phyloP scores from a whole-genome alignment of 2,797 vertebrate genomes.

The Takifugu ocellatus region DNA sequence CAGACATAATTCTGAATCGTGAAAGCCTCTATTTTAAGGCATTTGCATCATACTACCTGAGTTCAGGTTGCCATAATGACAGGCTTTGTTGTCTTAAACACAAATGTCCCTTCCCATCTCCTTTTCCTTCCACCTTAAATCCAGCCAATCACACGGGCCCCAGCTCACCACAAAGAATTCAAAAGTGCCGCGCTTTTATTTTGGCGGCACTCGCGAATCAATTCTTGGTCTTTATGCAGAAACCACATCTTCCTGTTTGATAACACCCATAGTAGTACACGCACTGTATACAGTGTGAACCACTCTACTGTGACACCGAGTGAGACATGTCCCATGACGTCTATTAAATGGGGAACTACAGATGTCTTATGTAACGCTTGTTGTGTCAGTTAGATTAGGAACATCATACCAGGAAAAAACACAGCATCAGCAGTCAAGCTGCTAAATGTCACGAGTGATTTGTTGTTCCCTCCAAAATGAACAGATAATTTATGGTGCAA shows the following conservation, averaged over 20 bases:
- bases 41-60: neutral
- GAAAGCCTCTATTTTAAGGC: neutral
- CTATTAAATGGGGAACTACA: conserved; percentile 19
- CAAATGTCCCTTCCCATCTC: neutral
- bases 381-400: neutral
- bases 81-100: neutral
- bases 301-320: neutral
- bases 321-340: conserved; percentile 10
- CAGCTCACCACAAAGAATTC: conserved; percentile 38
- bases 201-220: conserved; percentile 42
- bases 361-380: conserved; percentile 9
- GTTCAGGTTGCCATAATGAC: neutral
- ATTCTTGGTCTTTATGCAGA: conserved; percentile 14
- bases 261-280: conserved; percentile 38
- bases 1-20: no score
- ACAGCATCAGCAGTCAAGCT: no score
- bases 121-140: conserved; percentile 57
- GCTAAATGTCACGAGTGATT: no score
- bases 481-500: no score
- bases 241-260: conserved; percentile 68
- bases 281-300: conserved; percentile 15
- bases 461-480: no score
- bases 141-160: conserved; percentile 45
- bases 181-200: conserved; percentile 67
- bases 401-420: no score